Conservation (phyloP, 2,113 vertebrate species). For the Bubo blakistoni region DNA sequence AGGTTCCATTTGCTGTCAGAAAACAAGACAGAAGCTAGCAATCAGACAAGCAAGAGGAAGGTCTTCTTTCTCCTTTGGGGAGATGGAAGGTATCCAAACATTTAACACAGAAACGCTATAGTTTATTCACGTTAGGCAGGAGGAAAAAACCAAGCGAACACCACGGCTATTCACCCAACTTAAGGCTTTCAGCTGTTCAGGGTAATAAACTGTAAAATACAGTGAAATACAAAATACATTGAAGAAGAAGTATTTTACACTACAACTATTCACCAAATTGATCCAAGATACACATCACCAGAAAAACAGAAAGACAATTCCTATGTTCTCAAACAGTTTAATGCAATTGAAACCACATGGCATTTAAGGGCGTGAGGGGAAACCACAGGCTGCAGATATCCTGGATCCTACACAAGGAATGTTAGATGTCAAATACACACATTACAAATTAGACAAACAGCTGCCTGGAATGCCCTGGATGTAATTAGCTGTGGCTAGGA, state of each 20-base stretch:
- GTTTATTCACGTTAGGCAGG: neutral
- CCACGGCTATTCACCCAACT: neutral
- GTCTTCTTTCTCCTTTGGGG: neutral
- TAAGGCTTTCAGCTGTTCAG: neutral
- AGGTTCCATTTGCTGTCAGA: conserved; percentile 91
- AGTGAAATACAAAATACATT: neutral
- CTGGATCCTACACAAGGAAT: neutral
- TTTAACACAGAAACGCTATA: neutral
- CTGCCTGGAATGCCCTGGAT: neutral
- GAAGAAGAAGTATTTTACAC: neutral
- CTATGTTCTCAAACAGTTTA: neutral
- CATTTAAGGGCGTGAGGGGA: neutral
- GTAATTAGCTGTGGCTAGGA: neutral
- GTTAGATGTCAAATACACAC: neutral
- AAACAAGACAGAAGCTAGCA: conserved; percentile 67
- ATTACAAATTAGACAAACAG: neutral
- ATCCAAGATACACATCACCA: neutral
- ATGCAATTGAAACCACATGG: neutral
- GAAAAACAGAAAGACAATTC: neutral
- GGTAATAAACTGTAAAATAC: neutral
- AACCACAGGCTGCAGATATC: neutral
- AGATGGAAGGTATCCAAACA: neutral
- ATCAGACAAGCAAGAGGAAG: neutral
- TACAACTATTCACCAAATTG: neutral
- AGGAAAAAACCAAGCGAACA: neutral